phyloP scores from a whole-genome alignment of 1,140 invertebrate genomes.

The Potamilus streckersoni region DNA sequence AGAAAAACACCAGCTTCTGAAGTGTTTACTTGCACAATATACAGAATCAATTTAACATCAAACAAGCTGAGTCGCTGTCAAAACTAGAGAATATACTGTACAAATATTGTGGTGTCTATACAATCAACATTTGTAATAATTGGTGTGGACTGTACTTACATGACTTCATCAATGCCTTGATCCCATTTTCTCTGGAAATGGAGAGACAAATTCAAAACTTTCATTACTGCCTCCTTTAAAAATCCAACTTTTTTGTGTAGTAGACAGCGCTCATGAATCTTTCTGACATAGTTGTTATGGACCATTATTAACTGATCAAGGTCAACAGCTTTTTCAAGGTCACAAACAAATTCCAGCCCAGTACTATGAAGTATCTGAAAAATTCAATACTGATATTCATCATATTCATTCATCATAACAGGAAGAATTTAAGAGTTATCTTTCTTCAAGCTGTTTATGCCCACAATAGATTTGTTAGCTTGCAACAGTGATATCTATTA shows the following conservation, averaged over 20 bases:
- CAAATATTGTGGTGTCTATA: not conserved
- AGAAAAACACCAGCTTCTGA: too few species aligned
- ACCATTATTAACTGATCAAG: conserved; percentile 66
- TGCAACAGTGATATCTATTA: too few species aligned
- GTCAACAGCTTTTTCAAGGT: conserved; percentile 68
- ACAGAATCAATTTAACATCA: not conserved
- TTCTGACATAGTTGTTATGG: conserved; percentile 54
- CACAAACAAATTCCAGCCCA: conserved; percentile 68
- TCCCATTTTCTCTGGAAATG: conserved; percentile 55
- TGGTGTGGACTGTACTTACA: conserved; percentile 29
- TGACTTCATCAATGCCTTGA: conserved; percentile 55
- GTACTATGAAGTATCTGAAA: conserved; percentile 71
- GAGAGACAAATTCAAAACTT: conserved; percentile 55
- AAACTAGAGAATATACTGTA: not conserved
- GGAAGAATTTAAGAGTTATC: too few species aligned
- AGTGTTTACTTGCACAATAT: not conserved
- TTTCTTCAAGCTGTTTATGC: too few species aligned
- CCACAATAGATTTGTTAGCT: too few species aligned
- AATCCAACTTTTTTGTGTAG: conserved; percentile 53
- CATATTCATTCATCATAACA: too few species aligned
- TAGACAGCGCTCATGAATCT: conserved; percentile 59
- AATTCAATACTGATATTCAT: too few species aligned
- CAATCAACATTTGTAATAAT: not conserved
- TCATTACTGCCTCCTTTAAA: conserved; percentile 55
- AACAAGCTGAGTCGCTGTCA: not conserved